Percentiles rank a stretch among this genome's conserved stretches.
Evolutionary conservation across 1,140 invertebrate species (phyloP).

Genomic region (Apis dorsata): DNA sequence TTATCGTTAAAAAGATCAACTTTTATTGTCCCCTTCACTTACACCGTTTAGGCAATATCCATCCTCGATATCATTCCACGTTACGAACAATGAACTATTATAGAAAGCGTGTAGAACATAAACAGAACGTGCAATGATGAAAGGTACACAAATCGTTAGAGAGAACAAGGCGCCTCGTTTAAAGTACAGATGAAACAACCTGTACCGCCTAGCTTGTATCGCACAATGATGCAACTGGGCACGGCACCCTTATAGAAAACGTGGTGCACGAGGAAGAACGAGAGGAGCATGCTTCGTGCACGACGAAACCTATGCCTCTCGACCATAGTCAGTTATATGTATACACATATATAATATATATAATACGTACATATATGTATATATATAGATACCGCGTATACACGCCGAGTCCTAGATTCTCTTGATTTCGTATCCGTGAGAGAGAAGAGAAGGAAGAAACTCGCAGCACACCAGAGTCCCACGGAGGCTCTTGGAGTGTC

Average conservation of each 20-base stretch:
- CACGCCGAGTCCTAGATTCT: constrained; percentile 73
- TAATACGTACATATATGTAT: neutral
- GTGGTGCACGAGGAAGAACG: constrained; percentile 72
- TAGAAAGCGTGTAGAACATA: constrained; percentile 44
- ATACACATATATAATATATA: neutral
- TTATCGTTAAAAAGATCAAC: neutral
- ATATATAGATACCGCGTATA: constrained; percentile 26
- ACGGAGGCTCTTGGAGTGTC: constrained; percentile 67
- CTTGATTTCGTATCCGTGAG: constrained; percentile 71
- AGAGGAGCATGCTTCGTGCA: constrained; percentile 66
- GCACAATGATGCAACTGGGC: constrained; percentile 61
- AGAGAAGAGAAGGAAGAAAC: constrained; percentile 63
- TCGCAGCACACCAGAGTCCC: constrained; percentile 67
- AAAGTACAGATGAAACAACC: constrained; percentile 59
- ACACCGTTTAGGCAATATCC: constrained; percentile 18
- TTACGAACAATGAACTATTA: constrained; percentile 48
- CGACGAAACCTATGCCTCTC: constrained; percentile 55
- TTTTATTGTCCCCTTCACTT: neutral
- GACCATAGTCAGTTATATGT: constrained; percentile 36
- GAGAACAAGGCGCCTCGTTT: constrained; percentile 48
- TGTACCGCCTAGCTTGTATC: constrained; percentile 51
- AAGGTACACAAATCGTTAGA: constrained; percentile 52
- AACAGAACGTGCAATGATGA: constrained; percentile 36
- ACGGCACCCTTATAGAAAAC: constrained; percentile 68
- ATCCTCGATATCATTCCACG: constrained; percentile 24